Evolutionary conservation across 2,888 invertebrate genomes (phyloP), one percentile per base, ranked within the genome.

Genomic region (Phaedon cochleariae): DNA sequence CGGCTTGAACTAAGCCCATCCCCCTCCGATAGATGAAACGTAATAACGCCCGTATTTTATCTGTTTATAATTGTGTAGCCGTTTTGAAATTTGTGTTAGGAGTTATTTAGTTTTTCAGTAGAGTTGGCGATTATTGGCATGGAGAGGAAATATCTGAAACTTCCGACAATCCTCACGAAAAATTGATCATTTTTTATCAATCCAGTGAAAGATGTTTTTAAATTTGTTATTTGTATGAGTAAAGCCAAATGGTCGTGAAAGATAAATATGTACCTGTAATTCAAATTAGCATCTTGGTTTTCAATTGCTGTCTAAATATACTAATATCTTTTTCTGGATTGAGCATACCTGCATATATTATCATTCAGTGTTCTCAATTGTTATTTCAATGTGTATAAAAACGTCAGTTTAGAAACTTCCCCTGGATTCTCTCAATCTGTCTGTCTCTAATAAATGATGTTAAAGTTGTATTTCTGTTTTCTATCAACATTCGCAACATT

Each of bases 61-160:
- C 31, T 66, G 37, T 73, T 68, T 73, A 12, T 73, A 68, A 66
- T 62, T 76, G 76, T 77, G 76, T 77, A 76, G 74, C 73, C 62
- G 61, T 67, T 75, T 73, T 63, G 68, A 70, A 69, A 65, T 69
- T 70, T 72, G 74, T 73, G 67, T 70, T 73, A 63, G 52, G 64
- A 65, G 64, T 72, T 67, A 69, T 62, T 72, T 75, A 75, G 71
- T 71, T 71, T 74, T 75, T 77, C 74, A 65, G 77, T 77, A 78
- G 78, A 73, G 68, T 77, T 76, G 77, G 77, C 77, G 69, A 74
- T 77, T 26, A 62, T 62, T 75, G 74, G 76, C 76, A 77, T 77
- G 76, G 60, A 61, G 15, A 63, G 63, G 62, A 59, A 46, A 53
- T 21, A 10, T 46, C 41, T 31, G 41, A 49, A 29, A 46, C 34